These are phyloP conservation scores for Parazoanthus darwini DNA, from an alignment of 92 coral and sea anemone species.

Conservation along the genomic window DNA sequence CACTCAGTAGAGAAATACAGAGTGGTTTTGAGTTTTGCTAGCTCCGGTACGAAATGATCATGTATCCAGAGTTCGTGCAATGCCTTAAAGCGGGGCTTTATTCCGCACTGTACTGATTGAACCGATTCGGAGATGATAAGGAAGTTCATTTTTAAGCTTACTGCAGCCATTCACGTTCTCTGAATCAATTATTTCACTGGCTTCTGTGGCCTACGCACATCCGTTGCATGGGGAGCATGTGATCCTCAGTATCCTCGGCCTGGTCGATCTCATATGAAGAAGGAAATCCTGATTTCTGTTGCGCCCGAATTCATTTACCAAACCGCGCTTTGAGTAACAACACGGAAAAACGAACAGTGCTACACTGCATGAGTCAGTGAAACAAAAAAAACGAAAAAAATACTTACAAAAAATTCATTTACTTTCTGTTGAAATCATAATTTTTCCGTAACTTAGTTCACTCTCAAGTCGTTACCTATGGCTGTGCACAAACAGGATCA, in stretches of 20 bases:
- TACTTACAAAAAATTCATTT: neutral
- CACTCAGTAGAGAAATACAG: neutral
- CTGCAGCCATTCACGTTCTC: neutral
- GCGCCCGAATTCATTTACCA: neutral
- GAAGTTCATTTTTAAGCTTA: neutral
- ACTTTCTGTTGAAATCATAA: no score
- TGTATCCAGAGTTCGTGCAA: neutral
- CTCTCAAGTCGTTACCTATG: no score
- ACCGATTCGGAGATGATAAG: slow-evolving; percentile 7
- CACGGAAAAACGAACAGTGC: neutral
- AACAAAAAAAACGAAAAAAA: no score
- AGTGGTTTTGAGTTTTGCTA: neutral
- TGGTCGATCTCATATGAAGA: neutral
- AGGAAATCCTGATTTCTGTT: slow-evolving; percentile 7
- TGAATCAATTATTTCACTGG: neutral
- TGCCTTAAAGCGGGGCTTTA: slow-evolving; percentile 18
- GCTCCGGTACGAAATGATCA: neutral
- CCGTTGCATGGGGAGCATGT: neutral
- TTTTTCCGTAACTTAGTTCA: no score
- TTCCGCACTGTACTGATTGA: neutral
- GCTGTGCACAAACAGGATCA: neutral
- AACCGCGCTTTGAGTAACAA: slow-evolving; percentile 3
- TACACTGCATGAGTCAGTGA: no score
- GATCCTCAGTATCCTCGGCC: neutral
- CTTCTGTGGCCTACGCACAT: neutral